Conservation (phyloP, 2,888 invertebrate genomes). For the Cryptocephalus moraei region DNA sequence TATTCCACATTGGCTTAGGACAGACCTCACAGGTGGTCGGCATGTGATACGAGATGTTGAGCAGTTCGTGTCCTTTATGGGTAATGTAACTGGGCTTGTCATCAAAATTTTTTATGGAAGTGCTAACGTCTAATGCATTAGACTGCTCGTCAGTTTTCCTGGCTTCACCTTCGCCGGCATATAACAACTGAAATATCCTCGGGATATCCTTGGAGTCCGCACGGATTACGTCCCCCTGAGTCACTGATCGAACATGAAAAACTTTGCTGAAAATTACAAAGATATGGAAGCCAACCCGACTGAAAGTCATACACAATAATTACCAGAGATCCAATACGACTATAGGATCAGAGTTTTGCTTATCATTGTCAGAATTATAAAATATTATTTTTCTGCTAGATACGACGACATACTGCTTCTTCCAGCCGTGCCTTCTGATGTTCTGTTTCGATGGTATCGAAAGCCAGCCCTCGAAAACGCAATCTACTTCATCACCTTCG, state of each 20-base stretch:
- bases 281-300: neutral
- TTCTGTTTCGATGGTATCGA: conserved; percentile 93
- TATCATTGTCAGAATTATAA: conserved; percentile 90
- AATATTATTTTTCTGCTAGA: conserved; percentile 95
- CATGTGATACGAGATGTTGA: conserved; percentile 95
- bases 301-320: conserved; percentile 24
- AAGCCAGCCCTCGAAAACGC: conserved; percentile 90
- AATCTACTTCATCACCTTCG: conserved; percentile 64
- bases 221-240: conserved; percentile 97
- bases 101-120: conserved; percentile 39
- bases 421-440: conserved; percentile 92
- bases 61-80: conserved; percentile 93
- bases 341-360: conserved; percentile 88
- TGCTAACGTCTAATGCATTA: conserved; percentile 39
- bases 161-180: conserved; percentile 94
- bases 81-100: conserved; percentile 35
- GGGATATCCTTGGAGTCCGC: conserved; percentile 99
- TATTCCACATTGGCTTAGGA: conserved; percentile 92
- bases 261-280: conserved; percentile 63
- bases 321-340: conserved; percentile 93
- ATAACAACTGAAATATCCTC: conserved; percentile 92
- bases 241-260: conserved; percentile 96
- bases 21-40: conserved; percentile 97
- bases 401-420: conserved; percentile 93
- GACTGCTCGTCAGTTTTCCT: conserved; percentile 61